phyloP scores from a whole-genome alignment of 2,888 invertebrate genomes.

The Pristionchus mayeri region DNA sequence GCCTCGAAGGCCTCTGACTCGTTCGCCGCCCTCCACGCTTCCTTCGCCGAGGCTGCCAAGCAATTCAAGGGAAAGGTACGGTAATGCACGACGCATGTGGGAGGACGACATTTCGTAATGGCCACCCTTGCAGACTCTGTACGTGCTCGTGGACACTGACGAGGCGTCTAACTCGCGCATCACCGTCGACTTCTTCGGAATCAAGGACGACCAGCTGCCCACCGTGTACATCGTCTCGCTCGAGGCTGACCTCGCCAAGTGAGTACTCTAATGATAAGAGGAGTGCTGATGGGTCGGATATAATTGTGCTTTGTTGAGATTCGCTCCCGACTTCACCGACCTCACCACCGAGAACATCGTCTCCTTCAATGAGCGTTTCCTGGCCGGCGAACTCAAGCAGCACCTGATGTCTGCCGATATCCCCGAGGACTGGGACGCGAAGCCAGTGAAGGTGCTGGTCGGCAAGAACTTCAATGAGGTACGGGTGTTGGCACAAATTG shows the following conservation, averaged over 20 bases:
- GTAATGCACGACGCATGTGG: slow-evolving; percentile 18
- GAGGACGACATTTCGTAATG: neutral
- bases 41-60: slow-evolving; percentile 87
- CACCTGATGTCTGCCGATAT: slow-evolving; percentile 92
- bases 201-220: slow-evolving; percentile 81
- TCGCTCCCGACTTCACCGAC: slow-evolving; percentile 40
- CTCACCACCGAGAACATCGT: slow-evolving; percentile 75
- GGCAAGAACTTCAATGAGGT: slow-evolving; percentile 88
- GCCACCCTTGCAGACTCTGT: slow-evolving; percentile 81
- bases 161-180: slow-evolving; percentile 95
- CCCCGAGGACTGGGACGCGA: slow-evolving; percentile 95
- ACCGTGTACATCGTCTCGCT: slow-evolving; percentile 44
- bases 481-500: too few species aligned
- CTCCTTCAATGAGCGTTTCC: slow-evolving; percentile 88
- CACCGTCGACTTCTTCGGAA: slow-evolving; percentile 83
- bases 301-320: neutral
- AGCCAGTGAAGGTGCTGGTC: slow-evolving; percentile 91
- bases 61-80: slow-evolving; percentile 87
- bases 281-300: too few species aligned
- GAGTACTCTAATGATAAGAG: neutral
- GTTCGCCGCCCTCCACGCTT: slow-evolving; percentile 86
- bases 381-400: slow-evolving; percentile 92
- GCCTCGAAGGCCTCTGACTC: slow-evolving; percentile 87
- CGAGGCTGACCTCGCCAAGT: slow-evolving; percentile 37
- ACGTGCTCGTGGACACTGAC: slow-evolving; percentile 92